A percentile compares a stretch with the other conserved stretches of the same genome.
Conservation (phyloP, 2,888 invertebrate genomes). For the Phalera bucephala region DNA sequence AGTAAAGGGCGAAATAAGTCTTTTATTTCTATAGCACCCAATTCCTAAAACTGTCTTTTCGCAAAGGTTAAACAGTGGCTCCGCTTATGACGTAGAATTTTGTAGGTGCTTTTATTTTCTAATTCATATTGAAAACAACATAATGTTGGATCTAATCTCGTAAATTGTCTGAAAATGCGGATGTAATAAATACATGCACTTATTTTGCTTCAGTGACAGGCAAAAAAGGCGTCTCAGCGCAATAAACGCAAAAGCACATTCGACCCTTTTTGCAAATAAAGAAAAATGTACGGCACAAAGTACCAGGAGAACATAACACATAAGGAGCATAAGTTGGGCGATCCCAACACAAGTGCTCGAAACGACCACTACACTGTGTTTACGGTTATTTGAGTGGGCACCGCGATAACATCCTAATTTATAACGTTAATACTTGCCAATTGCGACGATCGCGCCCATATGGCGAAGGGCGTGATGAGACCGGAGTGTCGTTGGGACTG, state of each 20-base stretch:
- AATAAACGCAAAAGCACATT: slow-evolving; percentile 18
- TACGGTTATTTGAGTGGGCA: slow-evolving; percentile 78
- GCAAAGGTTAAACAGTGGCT: too few relatives aligned
- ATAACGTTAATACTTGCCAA: slow-evolving; percentile 74
- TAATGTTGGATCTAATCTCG: too few relatives aligned
- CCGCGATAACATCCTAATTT: slow-evolving; percentile 77
- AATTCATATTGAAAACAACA: too few relatives aligned
- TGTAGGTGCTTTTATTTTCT: too few relatives aligned
- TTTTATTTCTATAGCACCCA: too few relatives aligned
- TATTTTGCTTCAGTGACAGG: background rate
- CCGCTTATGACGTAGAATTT: too few relatives aligned
- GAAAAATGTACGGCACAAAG: slow-evolving; percentile 43
- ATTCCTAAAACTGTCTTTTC: too few relatives aligned
- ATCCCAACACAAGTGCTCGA: slow-evolving; percentile 59
- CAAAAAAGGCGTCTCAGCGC: background rate
- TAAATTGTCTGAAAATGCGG: too few relatives aligned
- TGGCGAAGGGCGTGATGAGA: slow-evolving; percentile 16
- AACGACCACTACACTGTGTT: slow-evolving; percentile 65
- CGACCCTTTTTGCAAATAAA: slow-evolving; percentile 36
- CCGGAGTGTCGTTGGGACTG: background rate
- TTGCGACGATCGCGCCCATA: slow-evolving; percentile 45
- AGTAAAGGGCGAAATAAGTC: too few relatives aligned
- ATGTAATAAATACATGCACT: too few relatives aligned
- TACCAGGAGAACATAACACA: slow-evolving; percentile 1
- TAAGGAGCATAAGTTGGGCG: slow-evolving; percentile 47